Conservation (phyloP, 2,888 invertebrate species). For the Branchellion lobata region DNA sequence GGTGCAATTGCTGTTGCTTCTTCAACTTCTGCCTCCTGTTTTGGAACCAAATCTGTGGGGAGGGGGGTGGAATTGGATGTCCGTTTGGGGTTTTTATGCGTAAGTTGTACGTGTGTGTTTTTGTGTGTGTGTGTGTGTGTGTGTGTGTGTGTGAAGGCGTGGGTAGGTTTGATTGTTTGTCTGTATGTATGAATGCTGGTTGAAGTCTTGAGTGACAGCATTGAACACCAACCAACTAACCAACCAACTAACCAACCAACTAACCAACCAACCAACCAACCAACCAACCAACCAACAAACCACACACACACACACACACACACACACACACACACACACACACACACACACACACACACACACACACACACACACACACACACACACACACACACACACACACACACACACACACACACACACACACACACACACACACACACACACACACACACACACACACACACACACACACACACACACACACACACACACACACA, state of each 20-base stretch:
- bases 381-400: background rate
- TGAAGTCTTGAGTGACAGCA: too few relatives aligned
- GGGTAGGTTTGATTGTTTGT: background rate
- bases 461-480: constrained; percentile 27
- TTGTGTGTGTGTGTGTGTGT: too few relatives aligned
- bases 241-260: too few relatives aligned
- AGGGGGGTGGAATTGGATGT: background rate
- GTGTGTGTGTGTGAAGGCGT: too few relatives aligned
- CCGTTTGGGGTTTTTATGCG: background rate
- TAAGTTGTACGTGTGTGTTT: background rate
- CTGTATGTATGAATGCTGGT: background rate
- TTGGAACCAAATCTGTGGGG: constrained; percentile 45
- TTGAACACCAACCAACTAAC: too few relatives aligned
- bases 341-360: background rate
- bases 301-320: too few relatives aligned
- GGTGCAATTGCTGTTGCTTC: constrained; percentile 41
- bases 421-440: background rate
- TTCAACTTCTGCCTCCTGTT: constrained; percentile 46
- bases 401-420: background rate
- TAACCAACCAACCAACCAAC: too few relatives aligned
- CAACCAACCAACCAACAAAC: too few relatives aligned
- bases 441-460: background rate
- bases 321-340: too few relatives aligned
- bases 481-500: constrained; percentile 13
- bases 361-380: background rate